These are phyloP conservation scores for Sinotaia quadrata DNA, from an alignment of 2,888 invertebrate genomes.

Conservation along the genomic window DNA sequence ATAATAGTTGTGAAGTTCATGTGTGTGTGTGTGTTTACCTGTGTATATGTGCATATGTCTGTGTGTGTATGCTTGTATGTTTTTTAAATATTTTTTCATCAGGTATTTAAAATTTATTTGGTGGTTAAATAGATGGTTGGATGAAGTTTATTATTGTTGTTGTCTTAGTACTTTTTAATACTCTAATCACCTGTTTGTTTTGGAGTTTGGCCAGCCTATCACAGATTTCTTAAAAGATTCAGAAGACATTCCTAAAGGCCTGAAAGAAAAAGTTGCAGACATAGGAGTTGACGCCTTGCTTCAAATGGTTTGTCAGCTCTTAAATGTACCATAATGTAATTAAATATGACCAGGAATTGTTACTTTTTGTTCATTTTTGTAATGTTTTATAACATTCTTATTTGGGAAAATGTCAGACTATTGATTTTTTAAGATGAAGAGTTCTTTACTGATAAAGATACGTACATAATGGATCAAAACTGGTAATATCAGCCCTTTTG, in stretches of 20 bases:
- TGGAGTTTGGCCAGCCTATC: slow-evolving; percentile 69
- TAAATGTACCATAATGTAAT: too few species aligned
- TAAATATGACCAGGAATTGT: too few species aligned
- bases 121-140: background rate
- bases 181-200: slow-evolving; percentile 11
- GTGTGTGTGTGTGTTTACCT: background rate
- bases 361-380: too few species aligned
- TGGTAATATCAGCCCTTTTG: too few species aligned
- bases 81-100: background rate
- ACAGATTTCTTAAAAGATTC: slow-evolving; percentile 59
- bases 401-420: too few species aligned
- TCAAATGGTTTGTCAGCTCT: slow-evolving; percentile 73
- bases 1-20: background rate
- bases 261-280: slow-evolving; percentile 69
- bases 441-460: too few species aligned
- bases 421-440: too few species aligned
- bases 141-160: background rate
- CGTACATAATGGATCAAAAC: too few species aligned
- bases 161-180: too few species aligned
- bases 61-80: background rate
- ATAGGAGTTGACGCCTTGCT: slow-evolving; percentile 73
- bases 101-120: background rate
- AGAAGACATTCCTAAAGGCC: slow-evolving; percentile 31
- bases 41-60: background rate
- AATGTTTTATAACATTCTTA: too few species aligned